These are phyloP conservation scores for Acheta domesticus DNA, from an alignment of 2,888 invertebrate genomes.

Conservation along the genomic window DNA sequence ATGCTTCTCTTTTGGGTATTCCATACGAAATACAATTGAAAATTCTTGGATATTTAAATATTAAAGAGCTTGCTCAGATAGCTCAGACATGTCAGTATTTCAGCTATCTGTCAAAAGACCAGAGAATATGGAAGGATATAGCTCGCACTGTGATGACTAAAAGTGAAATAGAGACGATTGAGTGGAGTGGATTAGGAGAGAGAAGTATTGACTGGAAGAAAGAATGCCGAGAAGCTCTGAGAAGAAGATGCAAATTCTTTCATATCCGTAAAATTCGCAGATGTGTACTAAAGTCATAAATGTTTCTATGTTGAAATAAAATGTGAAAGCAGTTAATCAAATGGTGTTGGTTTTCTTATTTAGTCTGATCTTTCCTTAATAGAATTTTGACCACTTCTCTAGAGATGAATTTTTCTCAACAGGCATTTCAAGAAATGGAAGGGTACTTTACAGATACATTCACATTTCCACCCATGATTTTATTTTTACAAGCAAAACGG, in stretches of 20 bases:
- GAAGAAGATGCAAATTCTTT: neutral
- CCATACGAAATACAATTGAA: neutral
- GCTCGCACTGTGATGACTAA: neutral
- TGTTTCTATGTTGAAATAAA: too few relatives aligned
- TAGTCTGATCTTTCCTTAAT: too few relatives aligned
- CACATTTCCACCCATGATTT: too few relatives aligned
- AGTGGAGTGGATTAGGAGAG: neutral
- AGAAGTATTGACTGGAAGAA: neutral
- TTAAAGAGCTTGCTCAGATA: neutral
- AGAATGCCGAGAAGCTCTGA: neutral
- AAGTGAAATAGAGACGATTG: neutral
- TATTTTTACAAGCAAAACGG: too few relatives aligned
- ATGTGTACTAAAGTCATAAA: too few relatives aligned
- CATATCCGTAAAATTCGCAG: too few relatives aligned
- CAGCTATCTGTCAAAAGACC: constrained; percentile 3
- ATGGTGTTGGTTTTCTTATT: too few relatives aligned
- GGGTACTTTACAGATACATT: too few relatives aligned
- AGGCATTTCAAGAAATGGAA: too few relatives aligned
- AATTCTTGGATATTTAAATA: neutral
- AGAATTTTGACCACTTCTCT: too few relatives aligned
- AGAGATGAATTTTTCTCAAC: too few relatives aligned
- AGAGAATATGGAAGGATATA: neutral
- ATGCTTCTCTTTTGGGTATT: constrained; percentile 3
- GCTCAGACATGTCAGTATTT: neutral
- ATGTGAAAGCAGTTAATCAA: too few relatives aligned